These are phyloP conservation scores for Apis dorsata DNA, from an alignment of 1,140 invertebrate species.

Conservation along the genomic window DNA sequence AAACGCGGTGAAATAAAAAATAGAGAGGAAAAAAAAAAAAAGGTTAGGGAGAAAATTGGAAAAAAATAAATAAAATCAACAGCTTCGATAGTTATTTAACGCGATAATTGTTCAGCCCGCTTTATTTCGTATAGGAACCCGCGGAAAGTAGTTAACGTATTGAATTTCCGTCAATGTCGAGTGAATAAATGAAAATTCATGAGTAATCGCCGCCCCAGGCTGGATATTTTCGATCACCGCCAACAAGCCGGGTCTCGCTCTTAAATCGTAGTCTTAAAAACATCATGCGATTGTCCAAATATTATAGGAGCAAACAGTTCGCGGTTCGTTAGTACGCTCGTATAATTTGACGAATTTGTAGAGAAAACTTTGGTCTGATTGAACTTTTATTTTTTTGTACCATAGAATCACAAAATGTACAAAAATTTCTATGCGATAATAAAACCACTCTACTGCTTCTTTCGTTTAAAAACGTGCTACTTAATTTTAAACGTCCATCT, in stretches of 20 bases:
- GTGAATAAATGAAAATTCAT: conserved; percentile 47
- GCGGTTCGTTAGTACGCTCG: neutral
- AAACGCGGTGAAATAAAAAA: conserved; percentile 4
- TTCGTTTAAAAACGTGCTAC: too few relatives aligned
- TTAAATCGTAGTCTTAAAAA: conserved; percentile 17
- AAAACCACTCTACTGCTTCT: neutral
- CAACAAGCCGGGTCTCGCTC: neutral
- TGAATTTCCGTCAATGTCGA: conserved; percentile 33
- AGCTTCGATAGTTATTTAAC: conserved; percentile 33
- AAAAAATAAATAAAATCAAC: conserved; percentile 9
- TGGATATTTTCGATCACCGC: conserved; percentile 26
- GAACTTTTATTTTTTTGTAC: neutral
- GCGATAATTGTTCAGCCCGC: conserved; percentile 18
- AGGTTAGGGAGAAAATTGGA: neutral
- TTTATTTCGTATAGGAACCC: conserved; percentile 23
- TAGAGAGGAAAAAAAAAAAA: neutral
- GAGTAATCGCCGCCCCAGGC: conserved; percentile 33
- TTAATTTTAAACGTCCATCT: too few relatives aligned
- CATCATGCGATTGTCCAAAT: conserved; percentile 7
- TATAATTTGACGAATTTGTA: neutral
- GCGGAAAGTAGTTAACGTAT: conserved; percentile 37
- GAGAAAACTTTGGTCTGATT: neutral
- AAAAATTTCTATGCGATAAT: too few relatives aligned
- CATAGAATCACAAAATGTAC: too few relatives aligned
- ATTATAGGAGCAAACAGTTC: neutral